phyloP scores from a whole-genome alignment of 1,140 invertebrate species.

The Lepidurus couesii region DNA sequence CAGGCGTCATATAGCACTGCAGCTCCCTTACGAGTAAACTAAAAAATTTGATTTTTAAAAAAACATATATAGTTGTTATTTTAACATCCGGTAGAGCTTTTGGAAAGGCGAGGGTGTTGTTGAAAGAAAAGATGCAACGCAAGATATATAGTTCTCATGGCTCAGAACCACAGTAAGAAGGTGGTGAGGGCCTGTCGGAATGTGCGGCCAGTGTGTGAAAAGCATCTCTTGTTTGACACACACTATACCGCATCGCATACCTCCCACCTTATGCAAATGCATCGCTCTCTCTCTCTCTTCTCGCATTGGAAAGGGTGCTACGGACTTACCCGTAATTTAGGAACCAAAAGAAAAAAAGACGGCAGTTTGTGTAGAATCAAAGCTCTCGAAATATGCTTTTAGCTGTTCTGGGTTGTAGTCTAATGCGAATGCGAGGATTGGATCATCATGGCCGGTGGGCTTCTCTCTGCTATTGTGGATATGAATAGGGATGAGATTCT shows the following conservation, averaged over 20 bases:
- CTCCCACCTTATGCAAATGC: conserved; percentile 17
- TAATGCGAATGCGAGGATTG: not conserved
- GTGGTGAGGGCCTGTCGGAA: conserved; percentile 11
- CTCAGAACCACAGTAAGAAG: not conserved
- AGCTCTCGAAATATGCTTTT: not conserved
- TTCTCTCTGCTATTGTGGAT: not conserved
- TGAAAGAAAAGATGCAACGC: not conserved
- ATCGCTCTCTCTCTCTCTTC: not conserved
- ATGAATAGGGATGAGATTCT: conserved; percentile 14
- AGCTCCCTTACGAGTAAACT: too few relatives aligned
- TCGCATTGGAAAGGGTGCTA: not conserved
- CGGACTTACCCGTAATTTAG: not conserved
- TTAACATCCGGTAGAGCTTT: too few relatives aligned
- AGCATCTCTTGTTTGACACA: conserved; percentile 11
- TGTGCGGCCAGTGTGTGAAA: conserved; percentile 17
- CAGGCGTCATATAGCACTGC: too few relatives aligned
- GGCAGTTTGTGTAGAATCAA: not conserved
- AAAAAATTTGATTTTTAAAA: too few relatives aligned
- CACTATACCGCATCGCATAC: conserved; percentile 21
- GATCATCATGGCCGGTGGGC: not conserved
- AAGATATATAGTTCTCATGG: not conserved
- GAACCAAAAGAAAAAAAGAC: not conserved
- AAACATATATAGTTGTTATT: too few relatives aligned
- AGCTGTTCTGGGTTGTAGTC: not conserved
- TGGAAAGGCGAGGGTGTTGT: too few relatives aligned